Evolutionary conservation across 2,113 vertebrate genomes (phyloP).

Genomic region (Zosterops japonicus): DNA sequence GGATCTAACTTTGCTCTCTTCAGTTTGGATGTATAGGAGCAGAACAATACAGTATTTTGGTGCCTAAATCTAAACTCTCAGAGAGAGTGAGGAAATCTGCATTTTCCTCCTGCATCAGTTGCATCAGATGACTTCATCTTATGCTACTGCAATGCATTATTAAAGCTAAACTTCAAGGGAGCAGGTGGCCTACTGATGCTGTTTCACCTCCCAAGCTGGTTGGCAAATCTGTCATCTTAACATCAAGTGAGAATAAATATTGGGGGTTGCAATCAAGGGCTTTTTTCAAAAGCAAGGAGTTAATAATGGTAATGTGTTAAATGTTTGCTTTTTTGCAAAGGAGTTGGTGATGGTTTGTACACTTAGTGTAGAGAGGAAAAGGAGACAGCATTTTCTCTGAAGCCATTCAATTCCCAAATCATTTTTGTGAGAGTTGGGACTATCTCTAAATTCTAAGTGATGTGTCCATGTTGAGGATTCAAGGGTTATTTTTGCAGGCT

Average conservation of each 20-base stretch:
- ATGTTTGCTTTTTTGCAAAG: not conserved
- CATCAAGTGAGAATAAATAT: not conserved
- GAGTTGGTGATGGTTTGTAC: not conserved
- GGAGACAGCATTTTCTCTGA: not conserved
- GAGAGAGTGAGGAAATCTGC: not conserved
- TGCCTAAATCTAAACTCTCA: not conserved
- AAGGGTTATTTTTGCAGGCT: not conserved
- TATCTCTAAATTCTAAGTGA: not conserved
- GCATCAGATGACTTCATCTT: not conserved
- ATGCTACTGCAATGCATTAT: not conserved
- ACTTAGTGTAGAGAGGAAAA: not conserved
- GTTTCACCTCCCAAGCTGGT: constrained; percentile 33
- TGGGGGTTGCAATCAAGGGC: not conserved
- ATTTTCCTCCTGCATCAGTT: not conserved
- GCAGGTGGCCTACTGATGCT: constrained; percentile 12
- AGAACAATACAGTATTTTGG: not conserved
- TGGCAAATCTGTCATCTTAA: constrained; percentile 32
- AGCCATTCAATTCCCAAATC: not conserved
- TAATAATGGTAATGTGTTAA: not conserved
- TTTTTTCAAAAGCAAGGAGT: not conserved
- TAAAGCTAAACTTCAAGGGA: constrained; percentile 17
- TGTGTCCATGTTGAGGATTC: not conserved
- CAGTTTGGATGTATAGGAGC: not conserved
- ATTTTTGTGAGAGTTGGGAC: not conserved
- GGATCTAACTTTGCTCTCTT: not conserved